phyloP scores from a whole-genome alignment of 2,797 vertebrate genomes.

The Sebastolobus alascanus region DNA sequence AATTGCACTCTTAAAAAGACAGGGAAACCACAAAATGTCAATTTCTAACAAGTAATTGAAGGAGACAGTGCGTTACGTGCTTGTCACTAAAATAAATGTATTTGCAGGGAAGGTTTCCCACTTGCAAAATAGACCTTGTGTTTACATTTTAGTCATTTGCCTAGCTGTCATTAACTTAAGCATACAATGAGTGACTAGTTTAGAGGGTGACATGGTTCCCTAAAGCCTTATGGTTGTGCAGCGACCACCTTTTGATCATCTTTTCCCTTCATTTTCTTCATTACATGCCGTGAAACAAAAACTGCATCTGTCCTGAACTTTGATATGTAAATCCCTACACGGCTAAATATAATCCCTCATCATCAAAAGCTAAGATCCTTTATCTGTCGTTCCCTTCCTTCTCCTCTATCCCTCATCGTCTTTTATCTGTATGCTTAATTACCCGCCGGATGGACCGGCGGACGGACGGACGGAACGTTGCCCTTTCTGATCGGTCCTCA shows the following conservation, averaged over 20 bases:
- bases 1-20: not conserved
- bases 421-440: constrained; percentile 39
- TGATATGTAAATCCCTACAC: constrained; percentile 13
- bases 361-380: constrained; percentile 9
- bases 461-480: constrained; percentile 30
- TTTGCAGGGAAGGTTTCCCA: not conserved
- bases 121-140: not conserved
- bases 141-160: not conserved
- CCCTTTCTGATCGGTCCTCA: constrained; percentile 58
- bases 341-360: constrained; percentile 4
- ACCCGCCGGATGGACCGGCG: constrained; percentile 3
- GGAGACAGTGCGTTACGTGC: not conserved
- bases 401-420: constrained; percentile 9
- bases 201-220: not conserved
- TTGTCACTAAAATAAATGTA: not conserved
- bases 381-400: not conserved
- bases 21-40: not conserved
- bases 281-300: not conserved
- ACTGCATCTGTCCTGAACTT: not conserved
- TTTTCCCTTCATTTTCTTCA: not conserved
- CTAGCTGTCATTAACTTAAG: not conserved
- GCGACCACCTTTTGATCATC: not conserved
- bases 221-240: not conserved
- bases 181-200: not conserved
- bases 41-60: not conserved